Base-by-base conservation (phyloP, 2,797 vertebrate species). In the Takifugu rubripes region DNA sequence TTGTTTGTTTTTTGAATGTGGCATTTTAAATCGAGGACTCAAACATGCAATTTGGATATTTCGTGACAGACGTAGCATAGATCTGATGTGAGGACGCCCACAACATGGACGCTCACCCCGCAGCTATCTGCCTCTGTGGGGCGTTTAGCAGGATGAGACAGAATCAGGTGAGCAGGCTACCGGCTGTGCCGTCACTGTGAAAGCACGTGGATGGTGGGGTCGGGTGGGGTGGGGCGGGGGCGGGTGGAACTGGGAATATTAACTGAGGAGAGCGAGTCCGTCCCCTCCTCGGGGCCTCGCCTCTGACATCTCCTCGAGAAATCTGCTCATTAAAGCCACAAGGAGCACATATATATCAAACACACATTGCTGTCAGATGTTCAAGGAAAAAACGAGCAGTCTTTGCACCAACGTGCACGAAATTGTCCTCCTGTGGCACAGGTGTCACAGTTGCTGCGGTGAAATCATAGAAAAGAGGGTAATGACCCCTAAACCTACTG, bases 311-410 rank as follows among this genome's bases (percentile, higher is more conserved):
- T 51, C 68, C 67, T 49, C 64, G 58, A 62, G 69, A 74, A 78
- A 78, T 76, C 50, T 27, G 24, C 81, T 88, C 77, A 87, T 87
- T 89, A 87, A 66, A 61, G 74, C 56, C 52, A 44, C 10, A 52
- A 84, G 81, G 80, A 82, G 71, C 70, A 67, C 79, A 83, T 86
- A 74, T 86, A 74, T 66, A 85, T 86, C 84, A 88, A 73, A 81
- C 54, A 14, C 66, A 71, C 61, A 83, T 78, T 69, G 68, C 57
- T 74, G 72, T 72, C 76, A 68, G 68, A 57, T 77, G 15, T 75
- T 69, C 48, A 56, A 62, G 71, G 52, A 69, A 61, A 25, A 60
- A 62, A 54, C 47, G 21, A 21, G 21, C 21, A 52, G 58, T 54
- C 48, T 53, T 27, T 49, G 27, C 58, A 45, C 12, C 56, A 72